Evolutionary conservation across 2,888 invertebrate genomes (phyloP).

Genomic region (Scaptomyza parva): DNA sequence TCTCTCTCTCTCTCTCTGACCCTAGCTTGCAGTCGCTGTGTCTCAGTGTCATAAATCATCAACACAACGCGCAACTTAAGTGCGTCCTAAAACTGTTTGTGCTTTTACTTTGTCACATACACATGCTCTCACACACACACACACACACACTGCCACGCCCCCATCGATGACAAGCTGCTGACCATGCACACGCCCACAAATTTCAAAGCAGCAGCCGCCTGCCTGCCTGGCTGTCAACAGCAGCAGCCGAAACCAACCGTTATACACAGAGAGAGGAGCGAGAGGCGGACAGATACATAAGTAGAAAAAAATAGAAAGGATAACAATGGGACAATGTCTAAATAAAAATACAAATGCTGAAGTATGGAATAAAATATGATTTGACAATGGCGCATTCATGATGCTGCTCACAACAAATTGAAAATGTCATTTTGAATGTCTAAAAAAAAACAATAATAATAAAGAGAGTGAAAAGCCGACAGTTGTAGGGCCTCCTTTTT

Average conservation of each 20-base stretch:
- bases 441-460: too few species aligned
- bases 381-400: conserved; percentile 50
- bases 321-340: conserved; percentile 35
- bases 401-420: conserved; percentile 52
- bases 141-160: conserved; percentile 51
- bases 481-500: conserved; percentile 35
- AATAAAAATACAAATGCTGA: conserved; percentile 39
- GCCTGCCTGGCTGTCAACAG: conserved; percentile 47
- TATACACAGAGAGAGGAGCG: not conserved
- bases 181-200: conserved; percentile 59
- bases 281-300: conserved; percentile 20
- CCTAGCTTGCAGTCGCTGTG: conserved; percentile 2
- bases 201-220: conserved; percentile 44
- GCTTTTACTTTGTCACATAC: conserved; percentile 66
- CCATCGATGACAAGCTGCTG: conserved; percentile 59
- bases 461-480: conserved; percentile 1
- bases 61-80: conserved; percentile 77
- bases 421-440: conserved; percentile 51
- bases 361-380: conserved; percentile 44
- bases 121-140: conserved; percentile 2
- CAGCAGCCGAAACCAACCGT: conserved; percentile 42
- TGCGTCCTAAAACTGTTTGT: conserved; percentile 77
- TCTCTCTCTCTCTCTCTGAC: conserved; percentile 3
- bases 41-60: conserved; percentile 72
- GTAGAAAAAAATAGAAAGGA: not conserved